Conservation (phyloP, 1,140 invertebrate species). For the Papilio machaon region DNA sequence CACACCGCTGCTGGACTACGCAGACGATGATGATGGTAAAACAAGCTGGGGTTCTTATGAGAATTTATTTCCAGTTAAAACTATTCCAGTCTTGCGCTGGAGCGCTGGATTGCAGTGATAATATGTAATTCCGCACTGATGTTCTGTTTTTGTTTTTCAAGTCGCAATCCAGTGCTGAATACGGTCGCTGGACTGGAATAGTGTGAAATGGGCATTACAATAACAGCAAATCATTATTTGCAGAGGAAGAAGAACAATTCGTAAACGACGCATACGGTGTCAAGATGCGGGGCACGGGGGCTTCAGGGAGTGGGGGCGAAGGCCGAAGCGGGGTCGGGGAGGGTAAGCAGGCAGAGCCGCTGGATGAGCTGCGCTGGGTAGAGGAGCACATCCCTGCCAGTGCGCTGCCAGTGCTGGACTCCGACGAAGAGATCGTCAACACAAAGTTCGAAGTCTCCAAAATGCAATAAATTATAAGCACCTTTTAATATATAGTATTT, state of each 20-base stretch:
- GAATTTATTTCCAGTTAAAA: too few relatives aligned
- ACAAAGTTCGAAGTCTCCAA: slow-evolving; percentile 95
- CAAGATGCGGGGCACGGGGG: slow-evolving; percentile 86
- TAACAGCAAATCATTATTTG: slow-evolving; percentile 11
- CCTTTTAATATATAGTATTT: slow-evolving; percentile 34
- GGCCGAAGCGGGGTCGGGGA: slow-evolving; percentile 47
- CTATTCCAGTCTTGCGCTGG: too few relatives aligned
- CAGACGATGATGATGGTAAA: slow-evolving; percentile 88
- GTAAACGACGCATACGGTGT: slow-evolving; percentile 93
- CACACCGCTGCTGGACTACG: slow-evolving; percentile 93
- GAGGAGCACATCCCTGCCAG: slow-evolving; percentile 94
- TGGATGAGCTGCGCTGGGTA: slow-evolving; percentile 94
- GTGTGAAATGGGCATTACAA: too few relatives aligned
- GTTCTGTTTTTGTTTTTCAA: too few relatives aligned
- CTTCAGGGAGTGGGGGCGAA: slow-evolving; percentile 36
- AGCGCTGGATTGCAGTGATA: too few relatives aligned
- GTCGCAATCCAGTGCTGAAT: too few relatives aligned
- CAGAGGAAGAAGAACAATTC: slow-evolving; percentile 90
- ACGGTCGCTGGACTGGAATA: too few relatives aligned
- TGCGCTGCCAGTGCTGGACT: slow-evolving; percentile 91
- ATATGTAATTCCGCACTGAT: too few relatives aligned
- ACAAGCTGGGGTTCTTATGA: too few relatives aligned
- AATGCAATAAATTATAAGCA: slow-evolving; percentile 87
- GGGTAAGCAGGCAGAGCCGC: slow-evolving; percentile 58
- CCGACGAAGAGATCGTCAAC: slow-evolving; percentile 94